Conservation (phyloP, 2,113 vertebrate genomes). For the Turnix velox region DNA sequence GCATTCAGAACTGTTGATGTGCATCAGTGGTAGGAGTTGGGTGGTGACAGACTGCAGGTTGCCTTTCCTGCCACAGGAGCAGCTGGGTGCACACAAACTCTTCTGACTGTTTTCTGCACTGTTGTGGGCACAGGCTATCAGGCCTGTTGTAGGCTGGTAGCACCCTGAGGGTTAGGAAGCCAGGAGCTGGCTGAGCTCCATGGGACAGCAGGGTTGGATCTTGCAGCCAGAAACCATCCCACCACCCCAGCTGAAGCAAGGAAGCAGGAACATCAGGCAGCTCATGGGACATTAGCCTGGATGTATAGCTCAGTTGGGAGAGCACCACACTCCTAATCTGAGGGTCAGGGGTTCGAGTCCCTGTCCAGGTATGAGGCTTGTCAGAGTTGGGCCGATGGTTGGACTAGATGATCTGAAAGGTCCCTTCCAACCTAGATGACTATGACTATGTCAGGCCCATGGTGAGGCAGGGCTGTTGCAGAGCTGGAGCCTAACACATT, state of each 20-base stretch:
- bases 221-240: neutral
- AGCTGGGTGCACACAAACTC: neutral
- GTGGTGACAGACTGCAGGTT: neutral
- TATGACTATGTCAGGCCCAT: too few relatives aligned
- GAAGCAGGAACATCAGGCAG: neutral
- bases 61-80: too few relatives aligned
- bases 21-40: neutral
- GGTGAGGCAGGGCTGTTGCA: neutral
- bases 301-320: too few relatives aligned
- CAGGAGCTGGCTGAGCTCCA: accelerated
- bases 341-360: too few relatives aligned
- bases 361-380: too few relatives aligned
- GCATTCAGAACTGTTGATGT: neutral
- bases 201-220: neutral
- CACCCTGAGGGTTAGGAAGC: neutral
- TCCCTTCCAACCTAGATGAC: too few relatives aligned
- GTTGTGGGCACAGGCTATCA: neutral
- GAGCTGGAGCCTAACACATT: neutral
- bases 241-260: neutral
- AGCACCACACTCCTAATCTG: too few relatives aligned
- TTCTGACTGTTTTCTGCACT: neutral
- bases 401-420: too few relatives aligned
- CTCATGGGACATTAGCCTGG: neutral
- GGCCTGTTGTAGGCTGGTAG: neutral
- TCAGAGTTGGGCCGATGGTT: too few relatives aligned